Percentiles rank a stretch among this genome's conserved stretches.
Conservation (phyloP, 1,140 invertebrate genomes). For the Hylaeus anthracinus region DNA sequence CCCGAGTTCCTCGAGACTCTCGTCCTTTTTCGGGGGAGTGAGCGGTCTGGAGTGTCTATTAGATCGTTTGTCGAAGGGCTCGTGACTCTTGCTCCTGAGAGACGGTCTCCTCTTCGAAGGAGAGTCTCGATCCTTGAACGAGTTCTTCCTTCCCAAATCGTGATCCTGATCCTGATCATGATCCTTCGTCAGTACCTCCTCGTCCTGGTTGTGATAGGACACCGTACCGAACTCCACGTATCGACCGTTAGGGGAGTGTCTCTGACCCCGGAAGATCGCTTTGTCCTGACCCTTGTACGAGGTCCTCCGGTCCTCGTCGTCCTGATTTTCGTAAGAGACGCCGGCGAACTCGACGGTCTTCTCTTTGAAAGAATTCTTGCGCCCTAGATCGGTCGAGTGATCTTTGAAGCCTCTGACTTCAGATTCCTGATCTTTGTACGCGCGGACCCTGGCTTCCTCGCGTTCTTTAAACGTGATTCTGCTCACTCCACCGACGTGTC, state of each 20-base stretch:
- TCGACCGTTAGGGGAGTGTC: conserved; percentile 38
- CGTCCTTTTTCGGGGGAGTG: conserved; percentile 65
- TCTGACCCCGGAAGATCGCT: not conserved
- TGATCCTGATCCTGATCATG: not conserved
- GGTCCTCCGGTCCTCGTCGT: conserved; percentile 31
- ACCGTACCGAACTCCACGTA: conserved; percentile 51
- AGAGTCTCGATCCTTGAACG: conserved; percentile 42
- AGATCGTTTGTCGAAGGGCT: conserved; percentile 36
- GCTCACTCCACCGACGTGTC: conserved; percentile 43
- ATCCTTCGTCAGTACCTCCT: not conserved
- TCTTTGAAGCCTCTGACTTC: conserved; percentile 34
- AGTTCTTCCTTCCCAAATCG: conserved; percentile 6
- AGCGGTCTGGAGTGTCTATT: conserved; percentile 72
- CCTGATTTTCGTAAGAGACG: conserved; percentile 30
- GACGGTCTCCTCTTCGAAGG: conserved; percentile 37
- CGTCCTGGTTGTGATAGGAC: conserved; percentile 23
- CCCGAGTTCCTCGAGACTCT: conserved; percentile 19
- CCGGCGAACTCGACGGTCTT: conserved; percentile 46
- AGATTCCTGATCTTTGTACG: conserved; percentile 22
- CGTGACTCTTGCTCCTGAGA: conserved; percentile 32
- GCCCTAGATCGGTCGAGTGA: conserved; percentile 7
- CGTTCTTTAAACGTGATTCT: conserved; percentile 47
- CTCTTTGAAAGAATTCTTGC: conserved; percentile 51
- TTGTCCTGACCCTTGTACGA: not conserved
- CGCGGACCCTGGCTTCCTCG: conserved; percentile 27